Evolutionary conservation across 2,888 invertebrate genomes (phyloP), one percentile per base, ranked within the genome.

Genomic region (Salpingus planirostris): DNA sequence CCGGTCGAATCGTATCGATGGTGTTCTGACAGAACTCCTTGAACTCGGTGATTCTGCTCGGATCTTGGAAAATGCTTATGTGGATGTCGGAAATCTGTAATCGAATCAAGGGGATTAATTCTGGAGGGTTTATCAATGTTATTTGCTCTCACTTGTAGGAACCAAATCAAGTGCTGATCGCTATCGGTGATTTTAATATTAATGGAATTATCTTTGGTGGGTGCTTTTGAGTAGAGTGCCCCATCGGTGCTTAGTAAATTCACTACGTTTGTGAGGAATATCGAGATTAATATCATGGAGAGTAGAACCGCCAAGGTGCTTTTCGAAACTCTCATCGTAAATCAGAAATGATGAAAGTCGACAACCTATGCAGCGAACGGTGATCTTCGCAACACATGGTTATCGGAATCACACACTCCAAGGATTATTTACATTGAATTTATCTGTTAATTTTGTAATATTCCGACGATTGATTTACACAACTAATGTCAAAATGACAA

Each of bases 1-100:
- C 60, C 15, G 92, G 92, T 47, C 77, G 74, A 37, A 91, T 79
- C 30, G 70, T 68, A 52, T 73, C 72, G 1, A 91, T 68, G 18
- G 86, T 85, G 36, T 68, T 68, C 43, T 78, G 75, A 63, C 87
- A 87, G 65, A 91, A 91, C 54, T 81, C 78, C 55, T 75, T 73
- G 34, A 92, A 75, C 50, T 90, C 81, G 15, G 76, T 72, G 54
- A 82, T 79, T 55, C 91, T 72, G 6, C 70, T 68, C 22, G 73
- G 73, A 58, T 88, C 88, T 53, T 77, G 73, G 60, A 86, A 89
- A 62, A 83, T 78, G 61, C 90, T 91, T 40, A 92, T 77, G 60
- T 92, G 92, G 43, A 91, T 74, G 64, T 92, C 92, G 37, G 88
- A 83, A 52, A 92, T 80, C 89, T 91, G 60, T 27, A 69, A 36